Base-by-base conservation (phyloP, 2,888 invertebrate genomes). In the Cryptus viduatorius region DNA sequence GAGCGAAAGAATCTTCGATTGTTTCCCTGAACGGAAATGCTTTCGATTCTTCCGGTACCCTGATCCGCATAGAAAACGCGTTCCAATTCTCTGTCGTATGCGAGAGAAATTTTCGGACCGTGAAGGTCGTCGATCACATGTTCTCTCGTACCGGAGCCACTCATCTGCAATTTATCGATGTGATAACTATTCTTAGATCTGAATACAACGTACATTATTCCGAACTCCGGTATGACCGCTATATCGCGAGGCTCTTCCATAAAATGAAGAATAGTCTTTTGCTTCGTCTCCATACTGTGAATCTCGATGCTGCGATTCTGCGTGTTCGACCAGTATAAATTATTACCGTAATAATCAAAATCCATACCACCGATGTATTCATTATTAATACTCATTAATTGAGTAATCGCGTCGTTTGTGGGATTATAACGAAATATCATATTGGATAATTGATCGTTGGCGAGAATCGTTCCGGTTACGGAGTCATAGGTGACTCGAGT, bases 291-390 rank as follows among this genome's bases (percentile, higher is more conserved):
- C 65, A 97, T 89, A 0, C 96, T 97, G 12, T 96, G 91, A 2
- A 96, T 95, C 91, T 97, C 97, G 0, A 98, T 94, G 0, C 95
- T 95, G 75, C 95, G 95, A 12, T 95, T 95, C 0, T 95, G 95
- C 0, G 94, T 94, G 92, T 98, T 97, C 79, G 96, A 94, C 94
- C 97, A 96, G 92, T 97, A 98, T 0, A 98, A 93, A 86, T 96
- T 96, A 83, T 97, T 96, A 0, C 96, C 96, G 8, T 96, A 94
- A 87, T 96, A 95, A 94, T 98, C 98, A 87, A 95, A 96, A 86
- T 95, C 95, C 94, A 97, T 93, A 5, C 95, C 95, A 69, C 94
- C 94, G 0, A 96, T 91, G 67, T 93, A 92, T 31, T 94, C 95
- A 65, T 95, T 86, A 59, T 94, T 94, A 14, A 93, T 89, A 1